Evolutionary conservation across 2,888 invertebrate species (phyloP).

Genomic region (Elaeidobius kamerunicus): DNA sequence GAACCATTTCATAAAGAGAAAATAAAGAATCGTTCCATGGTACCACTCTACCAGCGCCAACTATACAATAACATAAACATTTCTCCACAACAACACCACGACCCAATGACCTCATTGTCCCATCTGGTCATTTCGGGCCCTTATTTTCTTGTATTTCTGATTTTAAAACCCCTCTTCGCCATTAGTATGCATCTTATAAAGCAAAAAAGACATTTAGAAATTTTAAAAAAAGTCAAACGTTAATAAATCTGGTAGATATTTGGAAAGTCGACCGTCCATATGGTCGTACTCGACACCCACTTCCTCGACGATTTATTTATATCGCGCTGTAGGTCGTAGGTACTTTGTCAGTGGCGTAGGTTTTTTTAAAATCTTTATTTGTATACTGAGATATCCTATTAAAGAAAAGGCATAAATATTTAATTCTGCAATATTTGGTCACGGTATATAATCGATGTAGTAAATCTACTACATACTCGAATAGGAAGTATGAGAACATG

Average conservation of each 20-base stretch:
- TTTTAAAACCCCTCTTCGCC: neutral
- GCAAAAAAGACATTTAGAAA: slow-evolving; percentile 7
- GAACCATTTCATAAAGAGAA: neutral
- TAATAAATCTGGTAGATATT: slow-evolving; percentile 16
- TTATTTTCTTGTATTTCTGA: slow-evolving; percentile 3
- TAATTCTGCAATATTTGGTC: no score
- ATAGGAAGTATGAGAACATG: neutral
- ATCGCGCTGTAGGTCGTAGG: slow-evolving; percentile 7
- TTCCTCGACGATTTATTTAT: slow-evolving; percentile 25
- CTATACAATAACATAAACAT: slow-evolving; percentile 18
- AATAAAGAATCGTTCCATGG: slow-evolving; percentile 2
- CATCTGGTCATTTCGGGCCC: slow-evolving; percentile 25
- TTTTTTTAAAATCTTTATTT: no score
- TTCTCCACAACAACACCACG: slow-evolving; percentile 11
- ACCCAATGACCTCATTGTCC: slow-evolving; percentile 29
- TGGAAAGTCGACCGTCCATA: slow-evolving; percentile 17
- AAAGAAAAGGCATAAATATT: no score
- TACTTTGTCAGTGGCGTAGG: no score
- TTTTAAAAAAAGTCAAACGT: slow-evolving; percentile 9
- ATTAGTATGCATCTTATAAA: neutral
- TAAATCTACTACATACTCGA: neutral
- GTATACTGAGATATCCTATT: no score
- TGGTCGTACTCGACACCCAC: slow-evolving; percentile 29
- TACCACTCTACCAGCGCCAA: slow-evolving; percentile 5
- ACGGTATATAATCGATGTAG: no score